Percentiles rank a stretch among this genome's conserved stretches.
Conservation (phyloP, 2,888 invertebrate genomes). For the Drosophila barbarae region DNA sequence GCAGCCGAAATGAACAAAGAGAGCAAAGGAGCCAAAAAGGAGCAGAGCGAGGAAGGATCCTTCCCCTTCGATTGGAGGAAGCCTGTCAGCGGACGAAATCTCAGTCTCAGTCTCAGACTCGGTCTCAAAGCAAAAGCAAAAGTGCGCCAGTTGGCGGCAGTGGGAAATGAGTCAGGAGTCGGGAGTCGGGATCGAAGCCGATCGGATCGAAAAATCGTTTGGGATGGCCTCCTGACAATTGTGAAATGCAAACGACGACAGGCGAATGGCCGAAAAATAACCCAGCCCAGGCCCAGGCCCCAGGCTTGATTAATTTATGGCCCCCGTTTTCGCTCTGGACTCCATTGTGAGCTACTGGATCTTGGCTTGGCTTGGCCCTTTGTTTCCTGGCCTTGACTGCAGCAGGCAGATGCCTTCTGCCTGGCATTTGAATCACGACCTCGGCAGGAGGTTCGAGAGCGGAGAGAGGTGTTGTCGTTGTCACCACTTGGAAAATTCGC, state of each 20-base stretch:
- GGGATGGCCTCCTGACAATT: conserved; percentile 53
- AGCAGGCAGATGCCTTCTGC: conserved; percentile 40
- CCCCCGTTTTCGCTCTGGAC: conserved; percentile 42
- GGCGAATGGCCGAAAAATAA: conserved; percentile 22
- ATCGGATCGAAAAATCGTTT: conserved; percentile 25
- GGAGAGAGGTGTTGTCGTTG: conserved; percentile 51
- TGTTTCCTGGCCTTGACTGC: conserved; percentile 65
- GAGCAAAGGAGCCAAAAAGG: conserved; percentile 10
- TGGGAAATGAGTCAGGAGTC: conserved; percentile 44
- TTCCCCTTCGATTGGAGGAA: conserved; percentile 1
- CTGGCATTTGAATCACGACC: conserved; percentile 56
- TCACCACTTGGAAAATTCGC: conserved; percentile 60
- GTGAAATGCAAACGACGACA: conserved; percentile 57
- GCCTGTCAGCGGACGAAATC: conserved; percentile 63
- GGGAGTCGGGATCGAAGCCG: conserved; percentile 22
- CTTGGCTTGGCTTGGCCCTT: conserved; percentile 16
- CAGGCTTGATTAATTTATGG: conserved; percentile 67
- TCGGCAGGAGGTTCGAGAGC: conserved; percentile 8
- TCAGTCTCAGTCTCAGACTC: conserved; percentile 58
- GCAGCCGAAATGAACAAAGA: conserved; percentile 35
- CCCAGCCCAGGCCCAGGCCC: conserved; percentile 21
- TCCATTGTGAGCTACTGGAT: conserved; percentile 51
- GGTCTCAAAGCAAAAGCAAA: conserved; percentile 58
- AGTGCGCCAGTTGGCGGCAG: conserved; percentile 48
- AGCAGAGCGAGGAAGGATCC: conserved; percentile 20